Evolutionary conservation across 2,113 vertebrate species (phyloP).

Genomic region (Zapornia atra): DNA sequence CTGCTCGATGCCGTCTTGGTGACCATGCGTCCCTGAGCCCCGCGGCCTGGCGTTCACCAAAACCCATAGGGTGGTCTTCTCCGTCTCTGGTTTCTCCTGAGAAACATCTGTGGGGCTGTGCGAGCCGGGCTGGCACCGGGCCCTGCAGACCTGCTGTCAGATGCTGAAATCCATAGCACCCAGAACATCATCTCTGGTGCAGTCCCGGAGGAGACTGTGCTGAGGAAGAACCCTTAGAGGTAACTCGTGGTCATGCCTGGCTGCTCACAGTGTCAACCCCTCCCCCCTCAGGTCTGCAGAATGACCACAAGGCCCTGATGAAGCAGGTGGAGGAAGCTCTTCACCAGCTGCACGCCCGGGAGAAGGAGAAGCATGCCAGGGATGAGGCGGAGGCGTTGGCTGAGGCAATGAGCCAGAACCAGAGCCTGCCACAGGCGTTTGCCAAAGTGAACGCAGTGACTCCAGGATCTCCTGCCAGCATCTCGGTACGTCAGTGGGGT

Average conservation of each 20-base stretch:
- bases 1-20: neutral
- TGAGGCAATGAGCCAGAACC: conserved; percentile 70
- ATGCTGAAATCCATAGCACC: neutral
- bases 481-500: conserved; percentile 77
- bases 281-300: conserved; percentile 86
- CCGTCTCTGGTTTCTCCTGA: neutral
- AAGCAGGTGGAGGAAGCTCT: conserved; percentile 91
- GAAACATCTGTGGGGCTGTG: neutral
- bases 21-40: rapidly evolving
- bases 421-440: conserved; percentile 76
- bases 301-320: conserved; percentile 95
- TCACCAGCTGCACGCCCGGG: conserved; percentile 88
- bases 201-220: neutral
- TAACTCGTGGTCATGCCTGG: neutral
- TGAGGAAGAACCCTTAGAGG: neutral
- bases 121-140: neutral
- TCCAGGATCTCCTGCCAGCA: conserved; percentile 86
- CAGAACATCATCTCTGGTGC: rapidly evolving
- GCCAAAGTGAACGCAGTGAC: conserved; percentile 87
- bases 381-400: conserved; percentile 78
- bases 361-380: conserved; percentile 84
- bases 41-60: neutral
- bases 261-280: neutral
- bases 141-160: neutral
- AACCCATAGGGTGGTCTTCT: neutral